Conservation (phyloP, 2,888 invertebrate species). For the Drosophila ezoana region DNA sequence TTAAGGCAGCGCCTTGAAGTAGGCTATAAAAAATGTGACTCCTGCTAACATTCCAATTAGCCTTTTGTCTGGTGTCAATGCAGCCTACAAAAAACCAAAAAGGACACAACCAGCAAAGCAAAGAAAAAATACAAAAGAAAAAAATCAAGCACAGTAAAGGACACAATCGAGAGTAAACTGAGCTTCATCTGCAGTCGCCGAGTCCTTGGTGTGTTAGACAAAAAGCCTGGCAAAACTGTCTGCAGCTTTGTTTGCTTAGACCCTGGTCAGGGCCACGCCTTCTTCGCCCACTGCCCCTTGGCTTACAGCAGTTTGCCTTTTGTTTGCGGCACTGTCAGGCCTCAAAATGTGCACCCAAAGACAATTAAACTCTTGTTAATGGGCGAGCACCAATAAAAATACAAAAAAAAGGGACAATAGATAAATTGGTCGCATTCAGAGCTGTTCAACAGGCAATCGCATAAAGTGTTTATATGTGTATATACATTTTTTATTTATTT, state of each 20-base stretch:
- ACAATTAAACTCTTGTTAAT: conserved; percentile 64
- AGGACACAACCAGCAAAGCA: conserved; percentile 13
- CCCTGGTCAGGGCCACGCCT: conserved; percentile 2
- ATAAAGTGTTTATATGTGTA: conserved; percentile 17
- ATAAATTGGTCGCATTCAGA: conserved; percentile 48
- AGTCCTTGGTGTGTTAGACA: conserved; percentile 25
- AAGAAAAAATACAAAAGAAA: background rate
- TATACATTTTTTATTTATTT: background rate
- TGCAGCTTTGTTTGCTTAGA: conserved; percentile 52
- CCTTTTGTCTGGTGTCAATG: conserved; percentile 76
- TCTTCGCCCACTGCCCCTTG: background rate
- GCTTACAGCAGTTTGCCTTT: conserved; percentile 46
- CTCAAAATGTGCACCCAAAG: conserved; percentile 41
- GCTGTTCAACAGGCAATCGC: conserved; percentile 40
- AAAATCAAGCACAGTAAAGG: conserved; percentile 26
- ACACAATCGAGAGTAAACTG: conserved; percentile 51
- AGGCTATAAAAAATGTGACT: conserved; percentile 46
- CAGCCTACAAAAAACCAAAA: conserved; percentile 42
- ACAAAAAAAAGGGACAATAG: conserved; percentile 39
- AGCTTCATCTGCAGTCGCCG: conserved; percentile 41
- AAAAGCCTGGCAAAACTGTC: conserved; percentile 48
- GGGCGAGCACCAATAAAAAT: conserved; percentile 47
- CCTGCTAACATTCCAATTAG: conserved; percentile 72
- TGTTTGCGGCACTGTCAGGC: conserved; percentile 58
- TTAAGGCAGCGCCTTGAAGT: conserved; percentile 12